A percentile compares a stretch with the other conserved stretches of the same genome.
phyloP scores from a whole-genome alignment of 2,888 invertebrate species.

The Yponomeuta cagnagella region DNA sequence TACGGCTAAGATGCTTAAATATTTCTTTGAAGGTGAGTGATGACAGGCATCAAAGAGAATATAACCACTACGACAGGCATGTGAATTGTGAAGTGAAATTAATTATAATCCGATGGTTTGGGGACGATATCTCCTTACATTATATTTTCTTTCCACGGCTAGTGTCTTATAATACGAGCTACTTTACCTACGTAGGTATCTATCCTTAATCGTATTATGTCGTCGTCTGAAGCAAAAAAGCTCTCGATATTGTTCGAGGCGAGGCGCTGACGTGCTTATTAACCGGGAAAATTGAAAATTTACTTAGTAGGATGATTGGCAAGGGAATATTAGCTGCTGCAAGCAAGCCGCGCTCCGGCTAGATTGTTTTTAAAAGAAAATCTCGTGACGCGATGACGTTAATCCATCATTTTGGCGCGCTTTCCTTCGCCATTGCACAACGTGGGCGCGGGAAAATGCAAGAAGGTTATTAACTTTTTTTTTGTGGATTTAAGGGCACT shows the following conservation, averaged over 20 bases:
- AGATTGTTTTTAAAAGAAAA: constrained; percentile 48
- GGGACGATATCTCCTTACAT: too few relatives aligned
- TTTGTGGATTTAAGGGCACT: neutral
- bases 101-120: neutral
- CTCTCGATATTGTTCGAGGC: constrained; percentile 51
- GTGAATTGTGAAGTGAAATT: neutral
- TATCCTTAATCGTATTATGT: constrained; percentile 9
- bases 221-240: constrained; percentile 14
- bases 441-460: constrained; percentile 22
- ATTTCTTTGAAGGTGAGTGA: neutral
- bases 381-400: constrained; percentile 49
- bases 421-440: constrained; percentile 18
- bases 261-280: constrained; percentile 66
- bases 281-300: constrained; percentile 71
- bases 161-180: neutral
- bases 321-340: constrained; percentile 67
- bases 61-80: too few relatives aligned
- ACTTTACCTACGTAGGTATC: neutral
- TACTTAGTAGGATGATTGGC: constrained; percentile 70
- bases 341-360: constrained; percentile 37
- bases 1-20: neutral
- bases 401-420: constrained; percentile 60
- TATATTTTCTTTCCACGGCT: too few relatives aligned
- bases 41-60: neutral
- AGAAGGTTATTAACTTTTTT: constrained; percentile 16